Evolutionary conservation across 2,113 vertebrate species (phyloP), one percentile per base, ranked within the genome.

Genomic region (Melozone crissalis): DNA sequence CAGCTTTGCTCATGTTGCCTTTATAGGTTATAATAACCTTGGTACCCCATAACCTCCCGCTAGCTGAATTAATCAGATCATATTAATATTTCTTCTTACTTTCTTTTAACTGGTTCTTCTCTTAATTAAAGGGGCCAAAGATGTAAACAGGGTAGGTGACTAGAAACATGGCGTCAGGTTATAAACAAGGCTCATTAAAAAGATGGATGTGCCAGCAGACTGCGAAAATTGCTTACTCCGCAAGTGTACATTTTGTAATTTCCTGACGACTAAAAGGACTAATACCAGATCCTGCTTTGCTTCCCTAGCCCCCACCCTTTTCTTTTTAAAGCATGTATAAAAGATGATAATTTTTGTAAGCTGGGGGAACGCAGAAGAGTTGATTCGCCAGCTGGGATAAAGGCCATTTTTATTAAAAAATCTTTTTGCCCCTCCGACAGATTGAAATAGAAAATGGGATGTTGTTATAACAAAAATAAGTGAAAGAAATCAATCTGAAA

Each of bases 161-260:
- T 98, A 88, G 97, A 96, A 98, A 98, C 96, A 97, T 97, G 97
- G 98, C 96, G 89, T 97, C 95, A 92, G 97, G 98, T 98, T 98
- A 98, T 98, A 98, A 98, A 98, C 98, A 98, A 98, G 98, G 98
- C 98, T 98, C 98, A 98, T 98, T 98, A 98, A 98, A 98, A 98
- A 98, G 98, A 98, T 98, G 98, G 98, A 98, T 98, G 98, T 97
- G 96, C 97, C 88, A 95, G 96, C 97, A 94, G 97, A 98, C 96
- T 96, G 98, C 83, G 97, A 98, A 98, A 98, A 98, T 97, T 98
- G 98, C 98, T 98, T 98, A 98, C 98, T 98, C 97, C 91, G 98
- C 98, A 98, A 98, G 96, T 97, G 95, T 97, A 97, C 97, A 97
- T 98, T 98, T 98, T 98, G 98, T 98, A 98, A 98, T 98, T 98